Base-by-base conservation (phyloP, 2,113 vertebrate genomes). In the Nerophis ophidion region DNA sequence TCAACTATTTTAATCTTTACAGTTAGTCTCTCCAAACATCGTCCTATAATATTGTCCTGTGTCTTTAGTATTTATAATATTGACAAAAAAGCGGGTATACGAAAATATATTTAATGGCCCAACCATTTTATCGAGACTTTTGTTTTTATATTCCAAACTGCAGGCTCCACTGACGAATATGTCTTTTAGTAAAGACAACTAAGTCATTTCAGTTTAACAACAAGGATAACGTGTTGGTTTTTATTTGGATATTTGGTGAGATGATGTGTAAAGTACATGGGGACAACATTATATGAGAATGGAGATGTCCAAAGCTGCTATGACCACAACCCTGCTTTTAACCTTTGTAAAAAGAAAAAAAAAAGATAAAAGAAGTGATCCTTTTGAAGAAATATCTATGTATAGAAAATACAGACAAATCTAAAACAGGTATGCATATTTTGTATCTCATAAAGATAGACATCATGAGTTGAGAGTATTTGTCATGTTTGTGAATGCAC, bases 61-160 rank as follows among this genome's bases (percentile, higher is more conserved):
- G 90, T 94, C 93, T 91, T 93, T 97, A 93, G 91, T 96, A 95
- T 96, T 97, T 95, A 97, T 96, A 90, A 93, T 88, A 92, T 93
- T 93, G 91, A 93, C 90, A 93, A 91, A 92, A 91, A 90, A 96
- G 94, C 95, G 93, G 95, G 95, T 99, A 94, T 92, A 91, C 91
- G 90, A 93, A 90, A 89, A 87, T 90, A 92, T 92, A 93, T 92
- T 89, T 90, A 91, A 91, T 89, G 91, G 87, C 91, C 93, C 94
- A 87, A 86, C 86, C 86, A 82, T 91, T 90, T 91, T 90, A 92
- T 92, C 87, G 90, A 91, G 91, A 88, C 88, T 88, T 91, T 88
- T 93, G 12, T 93, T 89, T 92, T 88, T 93, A 8, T 93, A 91
- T 95, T 95, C 86, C 92, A 89, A 85, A 92, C 87, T 88, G 90